Base-by-base conservation (phyloP, 2,888 invertebrate species). In the Drosophila pullipes region DNA sequence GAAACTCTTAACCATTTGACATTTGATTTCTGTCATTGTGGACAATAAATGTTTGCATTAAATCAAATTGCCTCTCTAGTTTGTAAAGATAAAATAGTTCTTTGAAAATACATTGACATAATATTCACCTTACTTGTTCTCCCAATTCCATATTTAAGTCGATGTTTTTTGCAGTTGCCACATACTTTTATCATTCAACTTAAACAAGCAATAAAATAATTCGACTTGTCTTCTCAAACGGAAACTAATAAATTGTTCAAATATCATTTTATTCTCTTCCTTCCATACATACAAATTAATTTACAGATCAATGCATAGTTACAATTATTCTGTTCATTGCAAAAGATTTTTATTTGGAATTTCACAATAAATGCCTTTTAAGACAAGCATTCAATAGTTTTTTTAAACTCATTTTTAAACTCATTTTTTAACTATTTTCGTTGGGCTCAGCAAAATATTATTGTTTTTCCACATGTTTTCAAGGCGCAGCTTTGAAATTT, bases 401-500 rank as follows among this genome's bases (percentile, higher is more conserved):
- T n/a, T 44, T 44, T 47, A 16, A 22, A 7, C 33, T 7, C 7
- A 18, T 5, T 55, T 16, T 13, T n/a, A n/a, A n/a, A n/a, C n/a
- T n/a, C n/a, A n/a, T n/a, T n/a, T n/a, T n/a, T 10, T 1, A 28
- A 22, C 16, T 37, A 10, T 35, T 61, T 30, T 61, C 10, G n/a
- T 30, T 16, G 22, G n/a, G 28, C 30, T 37, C 0, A 53, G 22
- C 22, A 30, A 30, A 30, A 30, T 30, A 16, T 44, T 28, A n/a
- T 58, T 35, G n/a, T 52, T 58, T 58, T 69, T 22, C 18, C 9
- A 13, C 18, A 39, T 28, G 25, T 50, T 35, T 57, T 1, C 7
- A n/a, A 30, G n/a, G 1, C 10, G n/a, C n/a, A 41, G 3, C n/a
- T 57, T 54, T 33, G 57, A 61, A 64, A 79, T 76, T 62, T 65